Evolutionary conservation across 2,113 vertebrate species (phyloP), one percentile per base, ranked within the genome.

Genomic region (Pterophyllum scalare): DNA sequence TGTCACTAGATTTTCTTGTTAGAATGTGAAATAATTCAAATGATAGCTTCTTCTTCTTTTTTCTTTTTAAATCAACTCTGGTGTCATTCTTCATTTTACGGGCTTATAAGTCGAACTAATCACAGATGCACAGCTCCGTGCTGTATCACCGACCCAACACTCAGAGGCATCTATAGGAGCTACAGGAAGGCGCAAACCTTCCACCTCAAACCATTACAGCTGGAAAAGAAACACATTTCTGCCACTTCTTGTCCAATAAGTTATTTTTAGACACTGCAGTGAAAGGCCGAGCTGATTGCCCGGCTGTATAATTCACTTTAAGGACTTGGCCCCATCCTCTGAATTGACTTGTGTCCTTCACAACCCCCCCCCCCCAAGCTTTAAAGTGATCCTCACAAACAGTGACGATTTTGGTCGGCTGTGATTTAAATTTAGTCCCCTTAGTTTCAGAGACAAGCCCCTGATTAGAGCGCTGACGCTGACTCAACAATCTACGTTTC

Each of bases 401-500:
- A 28, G 78, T 59, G 76, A 80, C 46, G 46, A 62, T 89, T 85
- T 84, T 24, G 28, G 80, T 85, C n/a, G 81, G 70, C 59, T 46
- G 75, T 80, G 80, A 85, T 91, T 92, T 77, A 72, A 65, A 92
- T 92, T 91, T 74, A 62, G 82, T 82, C 82, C 28, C 81, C 79
- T 84, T 85, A 84, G 76, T 81, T 88, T 87, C 59, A 70, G 82
- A 86, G 77, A 81, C 67, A 33, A 60, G 65, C 43, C 54, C 17
- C 87, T 87, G 92, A 92, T 93, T 92, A 87, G 76, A 83, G 82
- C 20, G 13, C 67, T 85, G 77, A 86, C 59, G 90, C 90, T 90
- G 91, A 92, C 81, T 91, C 82, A 52, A 89, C 93, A 89, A 88
- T 93, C 83, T 88, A 87, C 75, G 57, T 89, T 92, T 93, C 88